phyloP scores from a whole-genome alignment of 2,113 vertebrate genomes.

The Gnathonemus echidnorhynchus region DNA sequence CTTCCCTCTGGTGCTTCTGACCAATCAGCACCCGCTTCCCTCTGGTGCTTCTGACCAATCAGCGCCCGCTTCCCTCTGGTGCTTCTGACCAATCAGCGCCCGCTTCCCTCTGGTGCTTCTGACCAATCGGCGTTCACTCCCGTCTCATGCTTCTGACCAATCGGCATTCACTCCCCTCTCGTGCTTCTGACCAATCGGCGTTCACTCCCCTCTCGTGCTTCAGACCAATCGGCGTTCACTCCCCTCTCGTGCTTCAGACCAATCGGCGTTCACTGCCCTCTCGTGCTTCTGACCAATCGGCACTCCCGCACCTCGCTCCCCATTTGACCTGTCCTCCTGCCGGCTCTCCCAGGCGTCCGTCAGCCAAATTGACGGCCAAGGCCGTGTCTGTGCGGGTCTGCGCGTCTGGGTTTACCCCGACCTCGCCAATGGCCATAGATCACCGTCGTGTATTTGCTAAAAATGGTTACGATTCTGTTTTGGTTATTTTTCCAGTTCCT shows the following conservation, averaged over 20 bases:
- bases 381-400: neutral
- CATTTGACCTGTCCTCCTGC: neutral
- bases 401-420: neutral
- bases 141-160: too few species aligned
- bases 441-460: neutral
- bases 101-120: neutral
- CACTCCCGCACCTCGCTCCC: neutral
- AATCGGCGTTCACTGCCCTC: neutral
- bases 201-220: neutral
- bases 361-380: neutral
- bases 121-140: neutral
- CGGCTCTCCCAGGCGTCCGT: neutral
- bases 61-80: fast-evolving
- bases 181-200: neutral
- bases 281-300: neutral
- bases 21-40: fast-evolving
- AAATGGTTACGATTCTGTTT: neutral
- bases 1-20: neutral
- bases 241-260: too few species aligned
- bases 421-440: neutral
- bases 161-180: neutral
- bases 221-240: neutral
- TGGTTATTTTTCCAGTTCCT: neutral
- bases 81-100: neutral
- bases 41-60: neutral